Percentiles rank a stretch among this genome's conserved stretches.
Evolutionary conservation across 2,888 invertebrate genomes (phyloP).

Genomic region (Dascillus cervinus): DNA sequence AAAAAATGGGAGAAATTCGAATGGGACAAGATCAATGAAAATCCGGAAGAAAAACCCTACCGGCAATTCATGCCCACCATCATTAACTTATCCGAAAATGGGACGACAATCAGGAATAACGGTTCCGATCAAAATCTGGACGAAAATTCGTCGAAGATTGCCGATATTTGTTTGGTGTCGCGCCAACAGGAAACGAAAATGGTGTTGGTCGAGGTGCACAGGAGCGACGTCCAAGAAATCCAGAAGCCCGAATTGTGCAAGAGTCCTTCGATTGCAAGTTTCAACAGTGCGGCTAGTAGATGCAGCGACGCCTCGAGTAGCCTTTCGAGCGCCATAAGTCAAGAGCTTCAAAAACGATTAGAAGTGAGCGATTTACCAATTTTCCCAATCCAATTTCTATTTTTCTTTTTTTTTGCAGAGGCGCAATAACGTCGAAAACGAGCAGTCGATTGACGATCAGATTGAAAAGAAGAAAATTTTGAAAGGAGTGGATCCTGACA

Average conservation of each 20-base stretch:
- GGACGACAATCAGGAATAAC: conserved; percentile 60
- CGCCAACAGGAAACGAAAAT: conserved; percentile 53
- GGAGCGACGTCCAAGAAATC: conserved; percentile 40
- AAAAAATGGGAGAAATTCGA: conserved; percentile 37
- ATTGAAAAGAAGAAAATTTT: conserved; percentile 37
- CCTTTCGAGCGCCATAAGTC: conserved; percentile 61
- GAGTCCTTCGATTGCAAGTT: conserved; percentile 38
- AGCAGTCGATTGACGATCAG: conserved; percentile 38
- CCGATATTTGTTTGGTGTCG: conserved; percentile 41
- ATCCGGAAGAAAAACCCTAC: conserved; percentile 43
- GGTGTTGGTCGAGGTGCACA: conserved; percentile 71
- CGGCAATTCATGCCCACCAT: conserved; percentile 66
- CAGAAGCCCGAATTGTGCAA: conserved; percentile 30
- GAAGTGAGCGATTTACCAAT: conserved; percentile 44
- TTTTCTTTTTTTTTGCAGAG: conserved; percentile 5
- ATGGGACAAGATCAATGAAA: conserved; percentile 54
- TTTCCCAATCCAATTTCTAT: not conserved
- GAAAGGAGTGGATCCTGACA: conserved; percentile 51
- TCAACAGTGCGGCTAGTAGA: conserved; percentile 34
- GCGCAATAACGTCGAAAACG: conserved; percentile 23
- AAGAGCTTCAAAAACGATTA: conserved; percentile 60
- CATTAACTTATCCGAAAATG: conserved; percentile 64
- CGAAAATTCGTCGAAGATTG: conserved; percentile 38
- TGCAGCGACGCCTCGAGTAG: conserved; percentile 43
- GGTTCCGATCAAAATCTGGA: conserved; percentile 38